phyloP scores from a whole-genome alignment of 2,113 vertebrate species.

The Archocentrus centrarchus region DNA sequence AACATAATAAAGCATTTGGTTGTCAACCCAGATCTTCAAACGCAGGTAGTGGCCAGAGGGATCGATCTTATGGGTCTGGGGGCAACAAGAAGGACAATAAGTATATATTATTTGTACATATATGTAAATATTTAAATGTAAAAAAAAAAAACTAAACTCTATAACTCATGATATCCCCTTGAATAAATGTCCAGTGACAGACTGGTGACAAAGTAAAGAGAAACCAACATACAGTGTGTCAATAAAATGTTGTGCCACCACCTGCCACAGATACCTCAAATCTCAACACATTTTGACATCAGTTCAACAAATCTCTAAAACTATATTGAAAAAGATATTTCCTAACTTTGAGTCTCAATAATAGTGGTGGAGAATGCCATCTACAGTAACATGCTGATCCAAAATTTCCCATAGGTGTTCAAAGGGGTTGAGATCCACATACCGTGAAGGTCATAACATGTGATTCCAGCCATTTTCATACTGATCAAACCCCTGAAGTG shows the following conservation, averaged over 20 bases:
- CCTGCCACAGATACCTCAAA: neutral
- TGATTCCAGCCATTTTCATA: neutral
- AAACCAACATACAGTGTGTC: neutral
- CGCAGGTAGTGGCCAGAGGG: slow-evolving; percentile 86
- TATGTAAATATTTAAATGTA: no score
- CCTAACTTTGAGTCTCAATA: neutral
- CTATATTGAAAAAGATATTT: neutral
- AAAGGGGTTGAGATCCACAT: neutral
- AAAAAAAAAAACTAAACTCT: neutral
- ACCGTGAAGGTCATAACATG: neutral
- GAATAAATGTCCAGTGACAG: neutral
- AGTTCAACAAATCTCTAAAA: neutral
- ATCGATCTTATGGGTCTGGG: slow-evolving; percentile 88
- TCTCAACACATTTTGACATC: slow-evolving; percentile 3
- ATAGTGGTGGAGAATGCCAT: neutral
- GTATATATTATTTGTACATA: neutral
- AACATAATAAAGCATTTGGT: slow-evolving; percentile 85
- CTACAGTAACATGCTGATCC: neutral
- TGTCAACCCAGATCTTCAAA: slow-evolving; percentile 87
- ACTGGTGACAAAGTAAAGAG: neutral
- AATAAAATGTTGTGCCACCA: neutral
- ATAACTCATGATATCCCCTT: neutral
- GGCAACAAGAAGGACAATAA: neutral
- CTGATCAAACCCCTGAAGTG: neutral
- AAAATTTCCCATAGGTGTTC: neutral